phyloP scores from a whole-genome alignment of 1,140 invertebrate genomes.

The Holotrichia oblita region DNA sequence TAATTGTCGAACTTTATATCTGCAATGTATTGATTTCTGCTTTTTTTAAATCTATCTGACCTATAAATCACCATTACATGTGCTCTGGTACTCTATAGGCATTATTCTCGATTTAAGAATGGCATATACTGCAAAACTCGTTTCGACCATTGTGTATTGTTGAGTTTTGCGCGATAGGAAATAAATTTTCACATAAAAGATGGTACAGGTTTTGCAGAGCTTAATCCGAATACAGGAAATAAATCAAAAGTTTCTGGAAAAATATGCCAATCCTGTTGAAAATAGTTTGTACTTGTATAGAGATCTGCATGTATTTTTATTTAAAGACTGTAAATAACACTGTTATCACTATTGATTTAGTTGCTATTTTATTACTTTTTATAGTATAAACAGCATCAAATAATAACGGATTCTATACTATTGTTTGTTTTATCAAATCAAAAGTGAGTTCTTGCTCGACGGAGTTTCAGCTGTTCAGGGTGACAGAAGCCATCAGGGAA shows the following conservation, averaged over 20 bases:
- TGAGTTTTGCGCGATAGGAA: not conserved
- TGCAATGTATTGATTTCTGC: not conserved
- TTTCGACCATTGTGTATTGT: not conserved
- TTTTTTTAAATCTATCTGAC: slow-evolving; percentile 9
- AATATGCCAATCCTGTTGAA: not conserved
- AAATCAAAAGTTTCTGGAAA: not conserved
- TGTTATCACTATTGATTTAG: too few species aligned
- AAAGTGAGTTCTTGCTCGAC: too few species aligned
- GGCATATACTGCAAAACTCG: not conserved
- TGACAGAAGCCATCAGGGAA: too few species aligned
- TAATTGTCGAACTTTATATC: not conserved
- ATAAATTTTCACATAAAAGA: not conserved
- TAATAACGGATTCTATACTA: too few species aligned
- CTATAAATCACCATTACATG: slow-evolving; percentile 3
- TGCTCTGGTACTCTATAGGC: not conserved
- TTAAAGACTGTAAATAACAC: too few species aligned
- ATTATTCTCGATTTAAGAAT: not conserved
- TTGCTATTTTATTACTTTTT: too few species aligned
- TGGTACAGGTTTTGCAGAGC: not conserved
- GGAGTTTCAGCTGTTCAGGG: too few species aligned
- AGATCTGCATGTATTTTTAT: too few species aligned
- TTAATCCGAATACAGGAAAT: not conserved
- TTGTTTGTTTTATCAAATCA: too few species aligned
- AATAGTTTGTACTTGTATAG: not conserved
- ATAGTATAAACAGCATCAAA: too few species aligned